These are phyloP conservation scores for Gastrophryne carolinensis DNA, from an alignment of 2,797 vertebrate genomes.

Conservation along the genomic window DNA sequence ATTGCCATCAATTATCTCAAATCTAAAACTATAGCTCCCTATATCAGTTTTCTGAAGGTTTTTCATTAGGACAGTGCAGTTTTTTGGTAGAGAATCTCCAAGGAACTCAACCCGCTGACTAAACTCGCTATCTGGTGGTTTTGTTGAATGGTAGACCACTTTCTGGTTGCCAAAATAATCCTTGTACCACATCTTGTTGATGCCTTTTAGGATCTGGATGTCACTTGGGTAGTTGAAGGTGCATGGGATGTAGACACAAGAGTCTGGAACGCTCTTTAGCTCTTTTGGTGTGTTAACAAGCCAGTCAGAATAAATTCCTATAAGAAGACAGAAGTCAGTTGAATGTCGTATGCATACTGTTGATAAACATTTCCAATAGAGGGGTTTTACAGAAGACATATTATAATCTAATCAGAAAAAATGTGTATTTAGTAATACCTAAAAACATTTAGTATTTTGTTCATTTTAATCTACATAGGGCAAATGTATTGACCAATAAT, in stretches of 20 bases:
- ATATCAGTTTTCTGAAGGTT: conserved; percentile 47
- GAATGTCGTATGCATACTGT: no score
- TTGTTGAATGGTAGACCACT: conserved; percentile 54
- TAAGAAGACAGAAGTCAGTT: neutral
- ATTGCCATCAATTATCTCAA: conserved; percentile 59
- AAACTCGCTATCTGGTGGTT: neutral
- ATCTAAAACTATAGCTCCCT: conserved; percentile 66
- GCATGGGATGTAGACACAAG: conserved; percentile 68
- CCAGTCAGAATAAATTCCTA: conserved; percentile 54
- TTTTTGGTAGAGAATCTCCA: neutral
- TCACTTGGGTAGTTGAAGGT: conserved; percentile 58
- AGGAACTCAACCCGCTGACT: conserved; percentile 52
- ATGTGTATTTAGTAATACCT: neutral
- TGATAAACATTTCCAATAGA: no score
- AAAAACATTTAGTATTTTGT: neutral
- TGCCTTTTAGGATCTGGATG: rapidly evolving
- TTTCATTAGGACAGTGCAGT: conserved; percentile 61
- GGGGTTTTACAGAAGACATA: no score
- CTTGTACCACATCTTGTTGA: conserved; percentile 70
- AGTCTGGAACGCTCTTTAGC: conserved; percentile 35
- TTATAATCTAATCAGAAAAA: neutral
- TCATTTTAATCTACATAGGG: neutral
- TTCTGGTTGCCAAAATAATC: neutral
- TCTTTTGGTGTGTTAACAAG: conserved; percentile 45
- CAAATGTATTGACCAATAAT: neutral